These are phyloP conservation scores for Phortica variegata DNA, from an alignment of 1,140 invertebrate species.

Conservation along the genomic window DNA sequence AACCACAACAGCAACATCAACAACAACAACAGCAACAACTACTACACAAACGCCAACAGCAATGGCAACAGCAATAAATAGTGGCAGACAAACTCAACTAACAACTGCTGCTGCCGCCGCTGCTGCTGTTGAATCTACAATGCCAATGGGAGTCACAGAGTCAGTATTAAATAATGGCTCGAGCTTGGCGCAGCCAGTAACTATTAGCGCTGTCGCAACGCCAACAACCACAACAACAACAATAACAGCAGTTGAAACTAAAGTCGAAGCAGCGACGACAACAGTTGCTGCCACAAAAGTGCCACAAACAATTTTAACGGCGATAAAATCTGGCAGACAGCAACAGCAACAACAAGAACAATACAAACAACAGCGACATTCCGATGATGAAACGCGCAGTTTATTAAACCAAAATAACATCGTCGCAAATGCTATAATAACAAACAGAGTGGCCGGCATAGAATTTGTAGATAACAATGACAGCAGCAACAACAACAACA, in stretches of 20 bases:
- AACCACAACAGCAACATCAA: slow-evolving; percentile 11
- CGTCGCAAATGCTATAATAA: not conserved
- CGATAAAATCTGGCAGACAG: slow-evolving; percentile 31
- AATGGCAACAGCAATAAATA: slow-evolving; percentile 20
- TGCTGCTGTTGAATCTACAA: not conserved
- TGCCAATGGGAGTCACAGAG: slow-evolving; percentile 2
- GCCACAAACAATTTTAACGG: slow-evolving; percentile 38
- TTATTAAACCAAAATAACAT: slow-evolving; percentile 31
- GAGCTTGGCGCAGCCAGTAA: slow-evolving; percentile 13
- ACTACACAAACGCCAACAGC: slow-evolving; percentile 16
- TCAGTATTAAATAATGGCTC: not conserved
- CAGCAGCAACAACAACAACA: slow-evolving; percentile 2
- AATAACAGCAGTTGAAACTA: no score
- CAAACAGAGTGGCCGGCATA: not conserved
- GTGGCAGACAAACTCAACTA: slow-evolving; percentile 1
- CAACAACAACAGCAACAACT: slow-evolving; percentile 27
- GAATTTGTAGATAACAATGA: not conserved
- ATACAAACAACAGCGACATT: not conserved
- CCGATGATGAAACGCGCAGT: slow-evolving; percentile 25
- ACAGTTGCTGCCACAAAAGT: slow-evolving; percentile 15
- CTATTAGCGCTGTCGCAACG: slow-evolving; percentile 26
- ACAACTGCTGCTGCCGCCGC: no score
- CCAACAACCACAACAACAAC: slow-evolving; percentile 11
- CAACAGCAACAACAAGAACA: slow-evolving; percentile 14
- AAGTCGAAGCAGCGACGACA: slow-evolving; percentile 4